Base-by-base conservation (phyloP, 2,113 vertebrate species). In the Pogona vitticeps region DNA sequence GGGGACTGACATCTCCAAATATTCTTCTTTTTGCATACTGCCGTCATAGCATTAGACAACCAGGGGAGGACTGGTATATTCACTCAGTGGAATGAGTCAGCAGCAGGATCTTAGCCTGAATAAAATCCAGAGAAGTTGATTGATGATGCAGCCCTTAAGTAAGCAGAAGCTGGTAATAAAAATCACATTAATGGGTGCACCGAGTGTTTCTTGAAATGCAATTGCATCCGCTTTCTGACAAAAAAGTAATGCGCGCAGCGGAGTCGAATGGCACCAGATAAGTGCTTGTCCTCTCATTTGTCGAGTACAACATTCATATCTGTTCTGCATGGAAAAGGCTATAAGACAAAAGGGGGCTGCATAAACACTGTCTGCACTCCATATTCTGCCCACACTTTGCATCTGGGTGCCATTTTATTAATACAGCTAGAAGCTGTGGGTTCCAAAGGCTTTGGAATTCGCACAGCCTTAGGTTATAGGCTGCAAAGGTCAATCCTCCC, bases 271-370 rank as follows among this genome's bases (percentile, higher is more conserved):
- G 17, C 2, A 82, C 61, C 77, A 94, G 91, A 84, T 56, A 40
- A 92, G 52, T 31, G 83, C 71, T 86, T 89, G 78, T 80, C 93
- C 81, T 67, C 76, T 88, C 82, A 80, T 89, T 56, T 90, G 89
- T 75, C 85, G 80, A 84, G 91, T 84, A 89, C 52, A 91, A 72
- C 46, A 40, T 82, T 79, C 72, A 3, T 58, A 88, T 88, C 88
- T 86, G n/a, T 77, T 86, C 84, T 88, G n/a, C 72, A 92, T 88
- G 90, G 76, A 84, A 31, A 92, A 87, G 89, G 83, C 81, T 77
- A 33, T 86, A 80, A 89, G 85, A 92, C 68, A 80, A 92, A 93
- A 31, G 90, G 40, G 86, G 76, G 46, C 88, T 87, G 70, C n/a
- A 17, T 28, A 12, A 82, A 68, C 68, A 56, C 77, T 87, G 40